Percentiles rank a stretch among this genome's conserved stretches.
phyloP scores from a whole-genome alignment of 2,888 invertebrate genomes.

The Caenorhabditis imperialis region DNA sequence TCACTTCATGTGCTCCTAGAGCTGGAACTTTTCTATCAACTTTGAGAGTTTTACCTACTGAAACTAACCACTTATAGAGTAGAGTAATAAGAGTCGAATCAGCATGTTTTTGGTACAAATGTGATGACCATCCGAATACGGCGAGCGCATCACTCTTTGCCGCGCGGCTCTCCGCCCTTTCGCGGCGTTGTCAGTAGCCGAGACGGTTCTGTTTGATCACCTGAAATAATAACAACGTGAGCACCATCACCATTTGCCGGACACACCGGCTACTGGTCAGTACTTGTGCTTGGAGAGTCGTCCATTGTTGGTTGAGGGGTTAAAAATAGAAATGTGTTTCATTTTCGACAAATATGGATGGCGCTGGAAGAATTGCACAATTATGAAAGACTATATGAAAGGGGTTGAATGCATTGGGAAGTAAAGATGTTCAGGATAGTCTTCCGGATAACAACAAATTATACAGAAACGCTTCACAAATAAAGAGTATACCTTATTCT shows the following conservation, averaged over 20 bases:
- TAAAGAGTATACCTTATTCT: too few relatives aligned
- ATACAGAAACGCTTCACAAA: slow-evolving; percentile 9
- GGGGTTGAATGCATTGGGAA: neutral
- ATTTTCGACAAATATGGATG: too few relatives aligned
- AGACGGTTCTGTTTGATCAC: slow-evolving; percentile 57
- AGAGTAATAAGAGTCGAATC: slow-evolving; percentile 48
- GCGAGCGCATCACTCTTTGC: slow-evolving; percentile 27
- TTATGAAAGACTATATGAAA: neutral
- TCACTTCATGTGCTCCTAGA: slow-evolving; percentile 18
- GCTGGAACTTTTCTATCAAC: slow-evolving; percentile 7
- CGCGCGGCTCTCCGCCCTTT: slow-evolving; percentile 31
- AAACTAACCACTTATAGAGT: slow-evolving; percentile 37
- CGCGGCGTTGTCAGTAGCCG: slow-evolving; percentile 48
- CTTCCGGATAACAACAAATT: neutral
- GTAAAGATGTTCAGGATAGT: neutral
- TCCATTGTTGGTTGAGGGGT: slow-evolving; percentile 28
- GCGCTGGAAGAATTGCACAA: slow-evolving; percentile 5
- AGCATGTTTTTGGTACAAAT: slow-evolving; percentile 46
- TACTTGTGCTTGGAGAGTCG: slow-evolving; percentile 19
- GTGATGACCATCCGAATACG: slow-evolving; percentile 48
- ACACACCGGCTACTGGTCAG: slow-evolving; percentile 37
- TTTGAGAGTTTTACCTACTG: neutral
- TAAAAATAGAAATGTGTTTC: slow-evolving; percentile 47
- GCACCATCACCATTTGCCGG: slow-evolving; percentile 36
- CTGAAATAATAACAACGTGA: slow-evolving; percentile 56